Evolutionary conservation across 2,888 invertebrate genomes (phyloP).

Genomic region (Malthinus seriepunctatus): DNA sequence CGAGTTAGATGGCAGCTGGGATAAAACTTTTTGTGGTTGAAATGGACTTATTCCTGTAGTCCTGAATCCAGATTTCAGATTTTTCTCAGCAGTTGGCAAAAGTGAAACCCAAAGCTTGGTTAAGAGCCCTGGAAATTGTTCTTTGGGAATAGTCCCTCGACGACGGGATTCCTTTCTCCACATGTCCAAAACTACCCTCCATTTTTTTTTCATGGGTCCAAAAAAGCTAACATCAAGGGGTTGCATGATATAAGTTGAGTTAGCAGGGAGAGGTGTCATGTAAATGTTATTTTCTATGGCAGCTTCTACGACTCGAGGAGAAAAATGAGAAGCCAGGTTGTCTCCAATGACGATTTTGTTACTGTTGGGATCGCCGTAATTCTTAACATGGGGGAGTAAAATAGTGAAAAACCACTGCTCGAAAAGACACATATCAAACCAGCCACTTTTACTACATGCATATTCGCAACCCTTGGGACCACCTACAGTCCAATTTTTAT

Average conservation of each 20-base stretch:
- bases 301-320: constrained; percentile 29
- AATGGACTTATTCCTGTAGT: too few species aligned
- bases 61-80: too few species aligned
- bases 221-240: constrained; percentile 30
- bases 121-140: constrained; percentile 18
- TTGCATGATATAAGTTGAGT: constrained; percentile 32
- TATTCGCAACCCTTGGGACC: constrained; percentile 11
- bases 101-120: background rate
- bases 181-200: constrained; percentile 22
- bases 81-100: too few species aligned
- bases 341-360: constrained; percentile 41
- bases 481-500: constrained; percentile 29
- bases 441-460: constrained; percentile 22
- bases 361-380: constrained; percentile 15
- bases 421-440: constrained; percentile 30
- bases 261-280: constrained; percentile 23
- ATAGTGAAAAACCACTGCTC: constrained; percentile 32
- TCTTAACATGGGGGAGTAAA: constrained; percentile 31
- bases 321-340: constrained; percentile 29
- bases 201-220: constrained; percentile 23
- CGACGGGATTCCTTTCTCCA: constrained; percentile 28
- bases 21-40: too few species aligned
- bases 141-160: constrained; percentile 13
- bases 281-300: constrained; percentile 27
- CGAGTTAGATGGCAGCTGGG: too few species aligned